A percentile compares a stretch with the other conserved stretches of the same genome.
Conservation (phyloP, 2,113 vertebrate species). For the Prietella phreatophila region DNA sequence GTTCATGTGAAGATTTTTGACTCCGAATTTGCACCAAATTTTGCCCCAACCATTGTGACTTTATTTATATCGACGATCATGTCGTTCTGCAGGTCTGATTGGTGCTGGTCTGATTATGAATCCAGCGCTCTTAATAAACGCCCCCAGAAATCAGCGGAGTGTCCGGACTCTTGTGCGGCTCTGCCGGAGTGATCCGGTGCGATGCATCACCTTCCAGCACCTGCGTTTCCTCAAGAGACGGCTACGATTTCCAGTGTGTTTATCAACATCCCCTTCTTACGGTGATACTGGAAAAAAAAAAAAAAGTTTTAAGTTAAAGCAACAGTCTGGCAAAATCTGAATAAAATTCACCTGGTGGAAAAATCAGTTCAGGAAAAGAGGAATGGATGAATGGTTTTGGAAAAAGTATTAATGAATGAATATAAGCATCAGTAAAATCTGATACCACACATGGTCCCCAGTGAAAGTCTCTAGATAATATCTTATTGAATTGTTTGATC, state of each 20-base stretch:
- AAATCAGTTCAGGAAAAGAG: not conserved
- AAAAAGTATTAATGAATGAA: too few species aligned
- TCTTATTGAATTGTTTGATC: not conserved
- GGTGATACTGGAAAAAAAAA: too few species aligned
- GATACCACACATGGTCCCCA: too few species aligned
- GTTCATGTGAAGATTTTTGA: not conserved
- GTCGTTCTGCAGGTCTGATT: constrained; percentile 66
- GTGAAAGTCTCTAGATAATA: not conserved
- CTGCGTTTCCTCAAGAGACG: constrained; percentile 82
- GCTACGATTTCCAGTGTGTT: constrained; percentile 67
- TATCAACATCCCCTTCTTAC: not conserved
- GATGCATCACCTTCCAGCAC: constrained; percentile 81
- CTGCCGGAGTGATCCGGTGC: constrained; percentile 61
- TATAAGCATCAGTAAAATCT: too few species aligned
- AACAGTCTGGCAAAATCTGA: not conserved
- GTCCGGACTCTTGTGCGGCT: constrained; percentile 67
- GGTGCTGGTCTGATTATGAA: constrained; percentile 64
- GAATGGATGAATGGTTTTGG: not conserved
- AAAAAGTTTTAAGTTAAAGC: not conserved
- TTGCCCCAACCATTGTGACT: not conserved
- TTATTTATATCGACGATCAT: not conserved
- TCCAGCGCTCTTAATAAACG: constrained; percentile 65
- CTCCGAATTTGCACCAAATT: not conserved
- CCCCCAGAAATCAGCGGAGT: constrained; percentile 51
- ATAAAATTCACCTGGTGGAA: not conserved